phyloP scores from a whole-genome alignment of 2,888 invertebrate species.

The Tromatobia lineatoria region DNA sequence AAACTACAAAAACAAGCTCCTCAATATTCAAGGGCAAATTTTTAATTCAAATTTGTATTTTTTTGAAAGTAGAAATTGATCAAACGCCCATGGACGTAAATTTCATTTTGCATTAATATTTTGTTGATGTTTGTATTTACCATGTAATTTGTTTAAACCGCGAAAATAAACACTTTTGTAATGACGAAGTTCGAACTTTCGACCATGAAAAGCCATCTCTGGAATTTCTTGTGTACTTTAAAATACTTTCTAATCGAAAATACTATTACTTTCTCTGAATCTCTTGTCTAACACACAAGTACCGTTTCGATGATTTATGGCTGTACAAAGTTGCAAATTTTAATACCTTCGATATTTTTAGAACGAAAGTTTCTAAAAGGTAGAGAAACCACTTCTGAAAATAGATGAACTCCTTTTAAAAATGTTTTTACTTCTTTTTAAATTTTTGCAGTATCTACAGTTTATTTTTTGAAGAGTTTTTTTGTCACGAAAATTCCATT shows the following conservation, averaged over 20 bases:
- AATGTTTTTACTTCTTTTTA: no score
- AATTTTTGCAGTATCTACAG: no score
- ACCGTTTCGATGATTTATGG: neutral
- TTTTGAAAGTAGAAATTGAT: neutral
- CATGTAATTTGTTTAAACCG: neutral
- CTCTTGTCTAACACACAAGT: neutral
- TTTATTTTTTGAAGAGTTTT: no score
- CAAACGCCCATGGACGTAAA: no score
- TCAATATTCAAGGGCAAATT: neutral
- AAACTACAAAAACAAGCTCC: neutral
- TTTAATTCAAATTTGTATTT: neutral
- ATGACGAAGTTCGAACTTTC: neutral
- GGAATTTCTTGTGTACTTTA: neutral
- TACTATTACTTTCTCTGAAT: neutral
- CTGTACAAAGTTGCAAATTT: no score
- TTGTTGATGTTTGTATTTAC: neutral
- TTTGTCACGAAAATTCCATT: no score
- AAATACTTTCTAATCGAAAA: neutral
- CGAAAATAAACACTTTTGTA: neutral
- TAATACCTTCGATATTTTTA: no score
- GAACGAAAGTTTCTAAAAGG: no score
- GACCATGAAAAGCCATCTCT: neutral
- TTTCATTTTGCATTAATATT: neutral
- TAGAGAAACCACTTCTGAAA: no score
- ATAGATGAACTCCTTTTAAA: no score